phyloP scores from a whole-genome alignment of 2,113 vertebrate species.

The Myrmecobius fasciatus region DNA sequence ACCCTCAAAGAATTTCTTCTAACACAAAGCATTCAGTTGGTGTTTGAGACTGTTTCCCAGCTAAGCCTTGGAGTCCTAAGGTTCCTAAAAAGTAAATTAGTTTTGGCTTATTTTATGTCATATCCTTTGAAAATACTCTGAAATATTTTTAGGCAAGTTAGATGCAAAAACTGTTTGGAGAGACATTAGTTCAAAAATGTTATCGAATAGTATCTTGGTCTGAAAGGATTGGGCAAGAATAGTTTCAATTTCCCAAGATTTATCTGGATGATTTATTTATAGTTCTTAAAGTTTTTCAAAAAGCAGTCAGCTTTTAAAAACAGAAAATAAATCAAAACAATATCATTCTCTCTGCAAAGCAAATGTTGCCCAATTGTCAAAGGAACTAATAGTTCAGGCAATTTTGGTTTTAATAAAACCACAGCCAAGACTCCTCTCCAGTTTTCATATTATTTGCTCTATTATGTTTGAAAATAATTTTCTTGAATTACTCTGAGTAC shows the following conservation, averaged over 20 bases:
- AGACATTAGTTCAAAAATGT: neutral
- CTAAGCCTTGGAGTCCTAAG: neutral
- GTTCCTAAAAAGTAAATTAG: neutral
- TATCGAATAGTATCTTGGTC: neutral
- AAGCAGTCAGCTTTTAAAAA: neutral
- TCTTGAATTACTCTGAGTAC: neutral
- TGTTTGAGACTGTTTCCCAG: neutral
- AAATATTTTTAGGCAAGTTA: neutral
- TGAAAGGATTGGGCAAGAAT: neutral
- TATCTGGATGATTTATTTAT: neutral
- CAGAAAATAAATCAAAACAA: neutral
- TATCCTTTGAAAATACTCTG: neutral
- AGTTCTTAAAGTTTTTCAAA: neutral
- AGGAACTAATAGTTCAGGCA: neutral
- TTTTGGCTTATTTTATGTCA: neutral
- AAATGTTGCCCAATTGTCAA: neutral
- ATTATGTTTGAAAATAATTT: neutral
- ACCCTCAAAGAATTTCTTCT: neutral
- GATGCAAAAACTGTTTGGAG: neutral
- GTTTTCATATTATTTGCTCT: neutral
- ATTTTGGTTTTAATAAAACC: neutral
- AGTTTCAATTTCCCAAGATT: neutral
- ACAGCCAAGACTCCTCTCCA: neutral
- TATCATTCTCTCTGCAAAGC: neutral
- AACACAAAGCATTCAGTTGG: neutral